These are phyloP conservation scores for Stomatorhinus ivindoensis DNA, from an alignment of 2,113 vertebrate genomes.

Conservation along the genomic window DNA sequence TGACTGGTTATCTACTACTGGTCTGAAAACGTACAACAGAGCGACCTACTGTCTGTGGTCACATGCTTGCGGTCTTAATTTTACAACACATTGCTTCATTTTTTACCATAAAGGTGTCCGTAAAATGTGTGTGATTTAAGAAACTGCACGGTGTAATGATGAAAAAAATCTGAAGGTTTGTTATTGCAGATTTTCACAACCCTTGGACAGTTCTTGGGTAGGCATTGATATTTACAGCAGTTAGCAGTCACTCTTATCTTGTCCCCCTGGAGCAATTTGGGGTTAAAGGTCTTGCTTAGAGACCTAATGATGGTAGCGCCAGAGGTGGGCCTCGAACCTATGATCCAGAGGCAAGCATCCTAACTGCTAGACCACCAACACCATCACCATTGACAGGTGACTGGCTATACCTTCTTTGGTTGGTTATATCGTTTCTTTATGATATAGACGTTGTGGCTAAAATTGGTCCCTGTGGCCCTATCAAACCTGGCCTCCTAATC, in stretches of 20 bases:
- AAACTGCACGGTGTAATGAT: neutral
- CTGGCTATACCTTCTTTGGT: neutral
- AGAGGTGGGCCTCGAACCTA: no score
- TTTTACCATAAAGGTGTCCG: neutral
- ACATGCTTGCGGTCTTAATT: neutral
- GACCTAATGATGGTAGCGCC: no score
- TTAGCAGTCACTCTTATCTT: no score
- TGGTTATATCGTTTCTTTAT: neutral
- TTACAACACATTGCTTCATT: neutral
- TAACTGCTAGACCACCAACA: no score
- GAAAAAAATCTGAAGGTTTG: neutral
- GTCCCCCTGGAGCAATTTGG: no score
- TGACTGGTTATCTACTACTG: neutral
- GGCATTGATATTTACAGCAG: no score
- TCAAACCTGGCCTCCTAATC: neutral
- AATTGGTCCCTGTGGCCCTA: neutral
- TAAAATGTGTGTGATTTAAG: neutral
- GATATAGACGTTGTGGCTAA: no score
- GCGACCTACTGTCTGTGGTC: neutral
- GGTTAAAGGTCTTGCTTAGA: no score
- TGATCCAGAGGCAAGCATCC: no score
- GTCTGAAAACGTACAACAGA: neutral
- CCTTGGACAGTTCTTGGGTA: neutral
- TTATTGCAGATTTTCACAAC: neutral
- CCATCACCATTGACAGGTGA: neutral